Evolutionary conservation across 1,140 invertebrate species (phyloP).

Genomic region (Mesaphorura yosii): DNA sequence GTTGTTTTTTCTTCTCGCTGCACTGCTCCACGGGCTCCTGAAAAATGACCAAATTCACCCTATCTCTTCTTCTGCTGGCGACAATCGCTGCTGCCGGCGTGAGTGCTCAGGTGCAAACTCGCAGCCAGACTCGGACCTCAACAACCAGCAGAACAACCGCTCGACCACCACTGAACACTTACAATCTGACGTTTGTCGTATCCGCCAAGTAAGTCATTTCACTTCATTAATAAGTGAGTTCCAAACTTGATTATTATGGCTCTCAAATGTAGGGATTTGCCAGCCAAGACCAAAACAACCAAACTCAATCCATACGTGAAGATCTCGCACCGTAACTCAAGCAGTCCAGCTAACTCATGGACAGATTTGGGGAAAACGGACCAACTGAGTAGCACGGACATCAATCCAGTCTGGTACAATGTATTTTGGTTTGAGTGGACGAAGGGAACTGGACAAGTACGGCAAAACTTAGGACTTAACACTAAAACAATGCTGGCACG

Average conservation of each 20-base stretch:
- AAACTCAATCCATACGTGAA: conserved; percentile 18
- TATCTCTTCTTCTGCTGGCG: too few species aligned
- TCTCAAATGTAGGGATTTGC: conserved; percentile 12
- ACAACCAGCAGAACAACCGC: too few species aligned
- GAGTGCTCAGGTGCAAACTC: too few species aligned
- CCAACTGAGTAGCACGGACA: conserved; percentile 9
- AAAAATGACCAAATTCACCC: too few species aligned
- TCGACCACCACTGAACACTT: too few species aligned
- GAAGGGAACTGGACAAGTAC: conserved; percentile 15
- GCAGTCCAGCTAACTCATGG: conserved; percentile 10
- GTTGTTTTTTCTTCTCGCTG: too few species aligned
- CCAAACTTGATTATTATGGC: background rate
- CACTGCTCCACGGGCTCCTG: too few species aligned
- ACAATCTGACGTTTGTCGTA: conserved; percentile 5
- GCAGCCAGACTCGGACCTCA: too few species aligned
- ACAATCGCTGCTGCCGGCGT: too few species aligned
- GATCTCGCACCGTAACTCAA: conserved; percentile 6
- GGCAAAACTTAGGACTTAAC: background rate
- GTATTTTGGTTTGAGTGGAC: conserved; percentile 25
- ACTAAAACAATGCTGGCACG: background rate
- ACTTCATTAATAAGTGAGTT: too few species aligned
- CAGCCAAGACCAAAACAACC: conserved; percentile 11
- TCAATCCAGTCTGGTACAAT: conserved; percentile 18
- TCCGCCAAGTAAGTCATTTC: background rate
- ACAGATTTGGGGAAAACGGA: conserved; percentile 18